Base-by-base conservation (phyloP, 2,797 vertebrate genomes). In the Microctenopoma lineatum region DNA sequence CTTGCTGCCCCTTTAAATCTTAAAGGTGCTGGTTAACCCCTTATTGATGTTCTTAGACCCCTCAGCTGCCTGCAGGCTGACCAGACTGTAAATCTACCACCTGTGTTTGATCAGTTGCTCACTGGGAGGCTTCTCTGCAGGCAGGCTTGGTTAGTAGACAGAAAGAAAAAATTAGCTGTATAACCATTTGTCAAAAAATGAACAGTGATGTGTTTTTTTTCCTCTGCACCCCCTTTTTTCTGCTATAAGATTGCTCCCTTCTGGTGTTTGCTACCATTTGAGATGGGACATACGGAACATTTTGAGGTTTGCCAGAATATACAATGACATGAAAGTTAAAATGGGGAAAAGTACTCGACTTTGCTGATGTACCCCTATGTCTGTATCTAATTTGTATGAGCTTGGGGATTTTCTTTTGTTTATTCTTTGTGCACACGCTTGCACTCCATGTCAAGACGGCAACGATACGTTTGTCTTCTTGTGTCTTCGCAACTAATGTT, bases 1-100 rank as follows among this genome's bases (percentile, higher is more conserved):
- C 92, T 94, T 93, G 92, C 90, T 89, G 79, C 80, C 81, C 88
- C 89, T 92, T 92, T 91, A 92, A 93, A 92, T 90, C 90, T 91
- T 89, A 90, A 90, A 86, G 58, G 90, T 83, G 81, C 87, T 91
- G 88, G 89, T 93, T 94, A 92, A 94, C 90, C 92, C 92, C 84
- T 87, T 91, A 92, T 92, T 90, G 92, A 93, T 90, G 87, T 86
- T 78, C 78, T 41, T 46, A 76, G 89, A 90, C 87, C 83, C 75
- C 76, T 87, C 61, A 64, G 85, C 84, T 77, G 85, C 84, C 85
- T 80, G 84, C 80, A 73, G 87, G 83, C 85, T 73, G 69, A 63
- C 56, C 81, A 58, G 84, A 87, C 76, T 73, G 66, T 88, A 84
- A 84, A 88, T 90, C 74, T 79, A 47, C 79, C 76, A 83, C 84